Conservation (phyloP, 2,888 invertebrate species). For the Polymixis flavicincta region DNA sequence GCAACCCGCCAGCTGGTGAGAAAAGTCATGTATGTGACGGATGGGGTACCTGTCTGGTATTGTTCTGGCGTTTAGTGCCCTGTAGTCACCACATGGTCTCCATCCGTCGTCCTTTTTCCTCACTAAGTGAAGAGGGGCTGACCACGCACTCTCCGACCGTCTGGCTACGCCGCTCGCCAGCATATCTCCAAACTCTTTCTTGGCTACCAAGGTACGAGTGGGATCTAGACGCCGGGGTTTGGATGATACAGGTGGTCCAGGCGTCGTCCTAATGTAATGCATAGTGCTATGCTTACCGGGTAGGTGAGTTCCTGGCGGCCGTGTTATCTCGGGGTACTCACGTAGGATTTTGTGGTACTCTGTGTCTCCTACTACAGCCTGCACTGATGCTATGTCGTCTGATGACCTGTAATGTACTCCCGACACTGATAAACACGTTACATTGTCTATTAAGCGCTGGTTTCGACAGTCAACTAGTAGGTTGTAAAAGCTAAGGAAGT, state of each 20-base stretch:
- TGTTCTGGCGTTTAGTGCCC: slow-evolving; percentile 1
- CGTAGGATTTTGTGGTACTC: slow-evolving; percentile 5
- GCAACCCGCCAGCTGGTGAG: neutral
- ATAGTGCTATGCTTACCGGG: slow-evolving; percentile 9
- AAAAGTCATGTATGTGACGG: neutral
- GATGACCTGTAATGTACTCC: neutral
- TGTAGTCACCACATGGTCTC: slow-evolving; percentile 11
- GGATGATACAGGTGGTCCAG: neutral
- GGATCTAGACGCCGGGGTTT: slow-evolving; percentile 2
- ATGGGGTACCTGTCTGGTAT: slow-evolving; percentile 8
- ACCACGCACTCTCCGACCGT: neutral
- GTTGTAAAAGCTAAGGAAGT: slow-evolving; percentile 70
- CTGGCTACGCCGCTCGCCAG: neutral
- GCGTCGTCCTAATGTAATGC: slow-evolving; percentile 4
- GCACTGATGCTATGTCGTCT: slow-evolving; percentile 7
- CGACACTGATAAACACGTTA: neutral
- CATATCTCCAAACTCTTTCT: neutral
- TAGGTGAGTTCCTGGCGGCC: neutral
- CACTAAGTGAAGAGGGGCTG: neutral
- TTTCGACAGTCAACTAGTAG: slow-evolving; percentile 48
- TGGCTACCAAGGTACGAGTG: neutral
- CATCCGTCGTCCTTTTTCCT: slow-evolving; percentile 10
- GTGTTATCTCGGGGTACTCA: slow-evolving; percentile 11
- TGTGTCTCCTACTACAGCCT: slow-evolving; percentile 2
- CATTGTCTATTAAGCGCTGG: too few relatives aligned